These are phyloP conservation scores for Myrmecobius fasciatus DNA, from an alignment of 2,113 vertebrate species.

Conservation along the genomic window DNA sequence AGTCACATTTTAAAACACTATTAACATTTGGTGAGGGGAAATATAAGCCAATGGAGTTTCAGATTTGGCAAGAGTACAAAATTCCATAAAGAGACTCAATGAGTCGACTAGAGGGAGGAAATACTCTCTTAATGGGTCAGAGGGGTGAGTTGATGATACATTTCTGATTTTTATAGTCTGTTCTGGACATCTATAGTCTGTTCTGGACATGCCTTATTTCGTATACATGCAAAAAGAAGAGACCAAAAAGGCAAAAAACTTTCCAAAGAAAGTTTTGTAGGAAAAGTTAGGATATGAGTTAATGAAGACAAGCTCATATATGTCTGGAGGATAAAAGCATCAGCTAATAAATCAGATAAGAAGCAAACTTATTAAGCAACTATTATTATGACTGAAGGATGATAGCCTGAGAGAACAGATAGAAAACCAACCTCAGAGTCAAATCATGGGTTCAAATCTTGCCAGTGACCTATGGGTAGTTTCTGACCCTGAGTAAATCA, in stretches of 20 bases:
- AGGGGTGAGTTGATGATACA: neutral
- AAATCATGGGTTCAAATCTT: neutral
- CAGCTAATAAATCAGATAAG: neutral
- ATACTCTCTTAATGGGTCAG: too few species aligned
- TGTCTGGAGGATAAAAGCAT: neutral
- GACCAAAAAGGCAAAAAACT: neutral
- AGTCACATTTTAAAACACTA: slow-evolving; percentile 67
- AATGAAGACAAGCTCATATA: neutral
- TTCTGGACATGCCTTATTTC: neutral
- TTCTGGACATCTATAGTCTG: neutral
- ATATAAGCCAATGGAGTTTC: neutral
- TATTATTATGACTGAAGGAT: neutral
- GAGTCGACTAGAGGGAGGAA: too few species aligned
- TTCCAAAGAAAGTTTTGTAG: neutral
- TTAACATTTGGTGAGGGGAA: neutral
- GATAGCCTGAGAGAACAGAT: neutral
- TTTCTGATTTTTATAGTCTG: neutral
- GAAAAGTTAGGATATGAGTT: neutral
- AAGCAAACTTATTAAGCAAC: neutral
- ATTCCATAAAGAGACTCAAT: neutral
- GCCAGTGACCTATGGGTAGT: neutral
- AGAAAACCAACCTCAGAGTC: neutral
- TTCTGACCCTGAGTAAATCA: neutral
- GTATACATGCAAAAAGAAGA: neutral
- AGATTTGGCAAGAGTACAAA: neutral